Base-by-base conservation (phyloP, 2,888 invertebrate genomes). In the Barypeithes pellucidus region DNA sequence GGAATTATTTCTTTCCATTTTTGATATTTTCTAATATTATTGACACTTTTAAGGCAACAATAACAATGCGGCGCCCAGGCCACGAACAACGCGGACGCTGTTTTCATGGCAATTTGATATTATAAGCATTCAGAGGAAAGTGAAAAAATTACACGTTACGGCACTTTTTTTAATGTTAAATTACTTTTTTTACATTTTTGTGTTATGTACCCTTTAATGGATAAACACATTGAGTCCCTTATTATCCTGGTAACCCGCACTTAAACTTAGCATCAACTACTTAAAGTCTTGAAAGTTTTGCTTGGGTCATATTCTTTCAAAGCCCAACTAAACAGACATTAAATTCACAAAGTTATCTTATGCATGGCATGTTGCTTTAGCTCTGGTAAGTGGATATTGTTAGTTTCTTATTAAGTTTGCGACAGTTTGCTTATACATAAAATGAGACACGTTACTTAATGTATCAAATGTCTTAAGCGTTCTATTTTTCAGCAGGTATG, bases 301-400 rank as follows among this genome's bases (percentile, higher is more conserved):
- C 43, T 16, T 16, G 16, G 16, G 7, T n/a, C 9, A 39, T 4
- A 43, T 43, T 43, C 43, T 43, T 43, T n/a, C 8, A 43, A 43
- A 43, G 43, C 2, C n/a, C 2, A 39, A 41, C 12, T 41, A 14
- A 14, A 36, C 9, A 24, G 3, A 39, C 3, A 47, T 5, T 50
- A 24, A 24, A 12, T 22, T 22, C 5, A 12, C 1, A n/a, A 50
- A 50, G 1, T 50, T 50, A 50, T 50, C 22, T 24, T 50, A 50
- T 50, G 50, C 4, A 4, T n/a, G 8, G 22, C 50, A n/a, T 50
- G 22, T 22, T 50, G 50, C 24, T 24, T 50, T n/a, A 43, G 43
- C 43, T 43, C 12, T n/a, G 11, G 39, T 39, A 43, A 43, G 43
- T 43, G 43, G 43, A 43, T 43, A 16, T 43, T 43, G 43, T 43